Evolutionary conservation across 2,113 vertebrate species (phyloP).

Genomic region (Oncorhynchus keta): DNA sequence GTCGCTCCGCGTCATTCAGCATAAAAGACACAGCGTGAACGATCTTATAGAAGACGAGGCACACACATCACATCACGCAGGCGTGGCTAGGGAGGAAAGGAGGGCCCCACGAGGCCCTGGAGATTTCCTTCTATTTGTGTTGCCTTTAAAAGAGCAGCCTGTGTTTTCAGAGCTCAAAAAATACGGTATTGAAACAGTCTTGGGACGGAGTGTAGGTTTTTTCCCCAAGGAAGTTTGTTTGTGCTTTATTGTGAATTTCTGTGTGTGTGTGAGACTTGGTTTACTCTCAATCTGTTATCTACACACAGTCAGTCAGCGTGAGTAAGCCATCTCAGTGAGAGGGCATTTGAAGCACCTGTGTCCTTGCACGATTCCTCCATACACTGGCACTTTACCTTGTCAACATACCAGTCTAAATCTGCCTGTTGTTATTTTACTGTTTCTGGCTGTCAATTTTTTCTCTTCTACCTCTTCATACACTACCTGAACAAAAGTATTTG

Average conservation of each 20-base stretch:
- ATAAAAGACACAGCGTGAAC: background rate
- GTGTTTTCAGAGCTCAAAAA: background rate
- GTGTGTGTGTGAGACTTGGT: background rate
- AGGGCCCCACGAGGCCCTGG: background rate
- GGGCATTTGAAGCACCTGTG: no score
- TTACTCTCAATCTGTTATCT: background rate
- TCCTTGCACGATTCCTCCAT: no score
- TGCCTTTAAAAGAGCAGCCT: background rate
- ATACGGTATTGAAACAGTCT: background rate
- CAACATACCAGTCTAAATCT: no score
- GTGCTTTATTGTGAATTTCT: background rate
- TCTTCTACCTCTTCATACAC: no score
- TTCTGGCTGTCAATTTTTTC: no score
- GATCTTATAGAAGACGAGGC: background rate
- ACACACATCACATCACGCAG: background rate
- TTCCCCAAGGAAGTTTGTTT: background rate
- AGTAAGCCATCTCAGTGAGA: no score
- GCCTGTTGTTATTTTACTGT: no score
- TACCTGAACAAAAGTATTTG: no score
- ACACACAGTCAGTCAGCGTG: no score
- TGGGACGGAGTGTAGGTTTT: background rate
- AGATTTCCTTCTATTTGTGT: background rate
- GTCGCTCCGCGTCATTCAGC: conserved; percentile 48
- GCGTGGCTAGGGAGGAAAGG: background rate
- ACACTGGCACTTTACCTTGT: no score